Base-by-base conservation (phyloP, 1,140 invertebrate species). In the Drosophila micromelanica region DNA sequence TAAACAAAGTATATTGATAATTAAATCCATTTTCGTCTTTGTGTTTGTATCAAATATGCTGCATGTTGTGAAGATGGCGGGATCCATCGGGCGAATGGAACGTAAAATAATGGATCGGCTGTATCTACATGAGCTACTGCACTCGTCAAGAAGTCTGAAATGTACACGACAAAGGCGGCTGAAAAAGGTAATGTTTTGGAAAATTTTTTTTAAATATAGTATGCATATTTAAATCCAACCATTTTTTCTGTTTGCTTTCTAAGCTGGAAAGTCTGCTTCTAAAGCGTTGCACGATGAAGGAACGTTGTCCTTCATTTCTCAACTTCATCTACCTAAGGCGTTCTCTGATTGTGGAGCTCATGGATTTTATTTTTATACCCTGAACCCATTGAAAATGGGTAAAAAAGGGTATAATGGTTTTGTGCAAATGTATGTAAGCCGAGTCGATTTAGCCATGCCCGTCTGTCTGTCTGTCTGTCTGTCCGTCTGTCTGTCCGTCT, bases 201-300 rank as follows among this genome's bases (percentile, higher is more conserved):
- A 9, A 2, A 35, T 35, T 35, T 37, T 37, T 37, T 23, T 2
- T 23, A 23, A 1, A 23, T 23, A 2, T 23, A 23, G 3, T 23
- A 23, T 23, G 2, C 0, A 23, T 23, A 7, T 8, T 11, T 20
- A 8, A 9, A 48, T 23, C 23, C 7, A 12, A 27, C 3, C 20
- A 3, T 23, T 48, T 2, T 46, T 46, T 27, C 12, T 11, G 4
- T 38, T 20, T 45, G 2, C 2, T 48, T 56, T n/a, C 37, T 0
- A 6, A 68, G 62, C 12, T 73, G 17, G 55, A 60, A 9, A 1
- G 35, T 23, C 20, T 23, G 20, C 20, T 3, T 23, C 20, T 23
- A 3, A 23, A 23, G 20, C 20, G 20, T 23, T 23, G 20, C 20
- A 23, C 20, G 20, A 23, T 23, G 20, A 23, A 23, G 20, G 20